Evolutionary conservation across 1,140 invertebrate genomes (phyloP), one percentile per base, ranked within the genome.

Genomic region (Chymomyza costata): DNA sequence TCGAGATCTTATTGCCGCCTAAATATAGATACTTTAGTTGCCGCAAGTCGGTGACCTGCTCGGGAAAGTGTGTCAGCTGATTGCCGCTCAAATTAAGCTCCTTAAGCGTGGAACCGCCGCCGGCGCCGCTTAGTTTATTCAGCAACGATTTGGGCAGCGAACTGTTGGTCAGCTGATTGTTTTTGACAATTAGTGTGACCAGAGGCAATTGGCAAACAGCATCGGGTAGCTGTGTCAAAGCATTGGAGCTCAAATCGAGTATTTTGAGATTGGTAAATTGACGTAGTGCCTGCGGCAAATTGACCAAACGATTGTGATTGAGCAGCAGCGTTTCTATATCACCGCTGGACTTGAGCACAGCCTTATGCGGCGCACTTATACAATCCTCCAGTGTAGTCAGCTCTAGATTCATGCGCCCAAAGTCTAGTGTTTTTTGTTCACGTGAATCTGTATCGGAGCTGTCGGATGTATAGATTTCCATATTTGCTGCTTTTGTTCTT

Each of bases 31-130:
- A 94, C 86, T 90, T 93, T 5, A 98, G 87, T 11, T 88, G 89
- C 2, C 83, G 71, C 45, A 98, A 85, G 55, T 97, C 92, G 17
- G 96, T 89, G 39, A 98, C 86, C 86, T 97, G 95, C 61, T 92
- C 90, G 2, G 97, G 97, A 81, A 99, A 93, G 17, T 90, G 88
- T 10, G 89, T 91, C 18, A 99, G 87, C 25, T 89, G 86, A 87
- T 99, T 99, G 10, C 97, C 97, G 86, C 95, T 96, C 10, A 99
- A 87, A 87, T 98, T 98, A 0, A 99, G 78, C 83, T 96, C 94
- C 76, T 92, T 90, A 0, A 99, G 86, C 11, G 89, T 85, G 2
- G 67, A 60, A 10, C 59, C 52, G 15, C 32, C 41, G 8, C 37
- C 17, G 6, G 15, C 28, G 11, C 18, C 38, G 5, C 17, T 13